Evolutionary conservation across 2,888 invertebrate species (phyloP), one percentile per base, ranked within the genome.

Genomic region (Philhelius pedissequus): DNA sequence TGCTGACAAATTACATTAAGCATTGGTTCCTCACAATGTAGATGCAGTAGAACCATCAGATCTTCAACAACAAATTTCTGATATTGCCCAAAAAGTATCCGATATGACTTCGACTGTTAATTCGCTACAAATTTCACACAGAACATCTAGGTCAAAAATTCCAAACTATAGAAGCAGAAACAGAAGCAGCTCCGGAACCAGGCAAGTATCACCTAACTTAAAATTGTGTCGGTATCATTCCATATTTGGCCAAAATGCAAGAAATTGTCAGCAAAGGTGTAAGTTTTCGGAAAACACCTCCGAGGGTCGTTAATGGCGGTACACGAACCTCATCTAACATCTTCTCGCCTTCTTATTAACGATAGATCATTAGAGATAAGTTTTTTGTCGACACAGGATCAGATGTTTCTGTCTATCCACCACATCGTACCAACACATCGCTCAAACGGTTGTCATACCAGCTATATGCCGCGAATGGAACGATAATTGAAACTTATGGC

Each of bases 301-400:
- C 70, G 60, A 62, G 64, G 15, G 54, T 38, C 62, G 35, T 45
- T 77, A 70, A 43, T 70, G 64, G 56, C 56, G 58, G n/a, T n/a
- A n/a, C n/a, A 58, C 52, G 48, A 13, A 66, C 45, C 30, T 64
- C 70, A 13, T 8, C 1, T 56, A n/a, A n/a, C 45, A 56, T 54
- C 32, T 50, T 22, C 45, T 11, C 20, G 25, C 45, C 22, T 27
- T 58, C 45, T n/a, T 13, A 1, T 64, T 20, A 32, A 43, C 22
- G 56, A 58, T 11, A 70, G 15, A 13, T 40, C 38, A 3, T 68
- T 27, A 13, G 11, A 20, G 27, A 68, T 6, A n/a, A 50, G 4
- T 83, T 83, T 50, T 20, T 70, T 11, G 32, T 75, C 54, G 81
- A 76, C n/a, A 73, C 66, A 18, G 66, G 74, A 2, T 84, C 75